Percentiles rank a stretch among this genome's conserved stretches.
Conservation (phyloP, 2,888 invertebrate species). For the Ophion costatus region DNA sequence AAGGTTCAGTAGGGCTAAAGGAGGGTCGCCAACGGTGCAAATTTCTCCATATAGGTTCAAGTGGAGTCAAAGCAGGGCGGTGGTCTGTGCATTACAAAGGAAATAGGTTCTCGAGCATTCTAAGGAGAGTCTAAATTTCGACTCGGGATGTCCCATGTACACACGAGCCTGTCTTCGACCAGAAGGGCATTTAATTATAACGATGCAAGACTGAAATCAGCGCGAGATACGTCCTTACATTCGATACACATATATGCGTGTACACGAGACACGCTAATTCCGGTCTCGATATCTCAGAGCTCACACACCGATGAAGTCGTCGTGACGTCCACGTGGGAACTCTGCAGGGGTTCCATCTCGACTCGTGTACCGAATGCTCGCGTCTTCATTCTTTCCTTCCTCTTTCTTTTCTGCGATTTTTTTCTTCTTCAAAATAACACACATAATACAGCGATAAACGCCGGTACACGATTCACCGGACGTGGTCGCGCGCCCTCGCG, state of each 20-base stretch:
- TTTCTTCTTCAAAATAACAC: constrained; percentile 10
- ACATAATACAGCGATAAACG: constrained; percentile 50
- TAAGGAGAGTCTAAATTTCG: too few species aligned
- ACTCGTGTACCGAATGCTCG: constrained; percentile 73
- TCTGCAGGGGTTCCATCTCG: constrained; percentile 77
- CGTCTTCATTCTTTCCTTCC: constrained; percentile 53
- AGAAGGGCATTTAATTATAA: not conserved
- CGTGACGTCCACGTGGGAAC: constrained; percentile 80
- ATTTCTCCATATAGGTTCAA: too few species aligned
- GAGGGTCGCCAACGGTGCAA: too few species aligned
- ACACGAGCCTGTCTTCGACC: not conserved
- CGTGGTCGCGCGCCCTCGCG: constrained; percentile 15
- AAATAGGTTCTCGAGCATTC: too few species aligned
- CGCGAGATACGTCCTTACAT: not conserved
- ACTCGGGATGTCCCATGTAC: not conserved
- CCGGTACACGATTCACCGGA: constrained; percentile 47
- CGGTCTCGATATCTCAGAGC: constrained; percentile 48
- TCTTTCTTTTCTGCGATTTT: constrained; percentile 54
- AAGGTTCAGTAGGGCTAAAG: too few species aligned
- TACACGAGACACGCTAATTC: constrained; percentile 62
- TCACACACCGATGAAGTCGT: constrained; percentile 74
- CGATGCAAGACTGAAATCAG: not conserved
- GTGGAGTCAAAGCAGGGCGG: too few species aligned
- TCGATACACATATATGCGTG: constrained; percentile 18
- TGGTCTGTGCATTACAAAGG: too few species aligned